These are phyloP conservation scores for Perdita meconis DNA, from an alignment of 2,888 invertebrate species.

Conservation along the genomic window DNA sequence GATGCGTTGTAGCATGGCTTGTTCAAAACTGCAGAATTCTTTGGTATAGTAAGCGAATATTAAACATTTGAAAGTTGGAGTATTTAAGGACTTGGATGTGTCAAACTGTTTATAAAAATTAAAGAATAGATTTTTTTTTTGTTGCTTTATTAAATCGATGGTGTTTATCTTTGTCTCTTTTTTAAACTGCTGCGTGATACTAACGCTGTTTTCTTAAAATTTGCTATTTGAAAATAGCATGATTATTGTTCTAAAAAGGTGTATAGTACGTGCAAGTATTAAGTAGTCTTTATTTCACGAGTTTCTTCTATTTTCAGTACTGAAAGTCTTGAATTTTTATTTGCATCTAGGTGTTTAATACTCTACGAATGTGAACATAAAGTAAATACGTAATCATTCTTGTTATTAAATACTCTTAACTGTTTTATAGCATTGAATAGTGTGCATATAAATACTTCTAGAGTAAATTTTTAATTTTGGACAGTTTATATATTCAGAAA, in stretches of 20 bases:
- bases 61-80: conserved; percentile 49
- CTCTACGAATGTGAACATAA: conserved; percentile 26
- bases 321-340: conserved; percentile 38
- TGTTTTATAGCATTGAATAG: conserved; percentile 39
- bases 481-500: conserved; percentile 61
- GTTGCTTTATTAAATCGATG: conserved; percentile 34
- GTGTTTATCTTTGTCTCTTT: conserved; percentile 57
- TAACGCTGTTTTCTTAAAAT: conserved; percentile 46
- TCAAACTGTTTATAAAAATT: conserved; percentile 28
- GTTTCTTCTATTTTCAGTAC: conserved; percentile 38
- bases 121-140: not conserved
- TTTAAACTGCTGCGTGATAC: conserved; percentile 45
- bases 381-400: conserved; percentile 46
- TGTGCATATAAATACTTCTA: conserved; percentile 44
- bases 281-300: conserved; percentile 37
- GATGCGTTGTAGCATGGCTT: conserved; percentile 80
- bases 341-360: conserved; percentile 31
- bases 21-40: conserved; percentile 53
- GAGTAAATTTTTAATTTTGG: conserved; percentile 64
- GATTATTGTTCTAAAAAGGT: conserved; percentile 22
- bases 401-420: conserved; percentile 66
- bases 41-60: conserved; percentile 53
- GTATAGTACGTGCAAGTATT: conserved; percentile 46
- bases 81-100: conserved; percentile 55
- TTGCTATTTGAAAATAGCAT: conserved; percentile 38